Evolutionary conservation across 37 sponge, comb jelly and placozoan species (phyloP).

Genomic region (Diacarnus erythraeanus): DNA sequence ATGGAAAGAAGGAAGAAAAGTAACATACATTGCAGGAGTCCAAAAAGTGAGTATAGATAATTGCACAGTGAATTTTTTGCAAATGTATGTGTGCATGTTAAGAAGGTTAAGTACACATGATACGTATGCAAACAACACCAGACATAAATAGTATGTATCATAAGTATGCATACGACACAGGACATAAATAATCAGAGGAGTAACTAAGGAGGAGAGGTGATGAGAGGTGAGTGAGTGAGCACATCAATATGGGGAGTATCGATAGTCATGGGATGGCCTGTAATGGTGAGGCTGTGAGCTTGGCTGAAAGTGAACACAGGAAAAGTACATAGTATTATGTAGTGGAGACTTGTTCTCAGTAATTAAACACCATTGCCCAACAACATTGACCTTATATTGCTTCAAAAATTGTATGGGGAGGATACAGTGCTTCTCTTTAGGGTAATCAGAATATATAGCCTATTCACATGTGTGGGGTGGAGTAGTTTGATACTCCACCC

Average conservation of each 20-base stretch:
- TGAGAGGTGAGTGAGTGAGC: not conserved
- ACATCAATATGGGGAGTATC: slow-evolving; percentile 60
- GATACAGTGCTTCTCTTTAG: too few relatives aligned
- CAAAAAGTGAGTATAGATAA: not conserved
- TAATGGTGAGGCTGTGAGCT: slow-evolving; percentile 28
- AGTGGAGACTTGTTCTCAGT: too few relatives aligned
- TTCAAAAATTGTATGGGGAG: too few relatives aligned
- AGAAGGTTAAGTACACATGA: not conserved
- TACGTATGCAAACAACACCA: not conserved
- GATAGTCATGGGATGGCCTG: slow-evolving; percentile 64
- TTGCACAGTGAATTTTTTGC: not conserved
- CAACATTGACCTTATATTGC: too few relatives aligned
- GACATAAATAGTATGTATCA: not conserved
- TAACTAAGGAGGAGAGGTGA: not conserved
- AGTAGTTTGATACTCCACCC: too few relatives aligned
- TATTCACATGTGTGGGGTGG: too few relatives aligned
- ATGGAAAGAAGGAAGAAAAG: not conserved
- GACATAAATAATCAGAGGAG: not conserved
- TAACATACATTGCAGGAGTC: not conserved
- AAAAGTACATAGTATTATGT: too few relatives aligned
- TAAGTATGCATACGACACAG: too few relatives aligned
- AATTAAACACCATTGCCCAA: too few relatives aligned
- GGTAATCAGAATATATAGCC: too few relatives aligned
- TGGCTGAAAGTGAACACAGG: too few relatives aligned
- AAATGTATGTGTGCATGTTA: not conserved